phyloP scores from a whole-genome alignment of 2,113 vertebrate genomes.

The Phyllostomus hastatus region DNA sequence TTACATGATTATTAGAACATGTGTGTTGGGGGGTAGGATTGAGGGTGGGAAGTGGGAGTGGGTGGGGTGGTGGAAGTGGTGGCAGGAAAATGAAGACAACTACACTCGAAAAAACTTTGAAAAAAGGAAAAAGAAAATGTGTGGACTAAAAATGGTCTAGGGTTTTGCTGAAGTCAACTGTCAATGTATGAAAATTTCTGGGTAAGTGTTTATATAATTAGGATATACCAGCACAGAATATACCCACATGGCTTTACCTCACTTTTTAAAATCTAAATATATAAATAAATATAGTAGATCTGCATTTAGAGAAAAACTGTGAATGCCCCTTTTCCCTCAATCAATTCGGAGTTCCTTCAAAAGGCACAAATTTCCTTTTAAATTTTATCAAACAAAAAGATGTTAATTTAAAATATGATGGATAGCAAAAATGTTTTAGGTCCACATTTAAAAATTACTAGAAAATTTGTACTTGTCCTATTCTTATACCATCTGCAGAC shows the following conservation, averaged over 20 bases:
- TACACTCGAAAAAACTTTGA: too few relatives aligned
- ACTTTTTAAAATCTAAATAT: slow-evolving; percentile 31
- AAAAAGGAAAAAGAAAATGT: slow-evolving; percentile 3
- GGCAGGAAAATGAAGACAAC: too few relatives aligned
- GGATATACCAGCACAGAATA: background rate
- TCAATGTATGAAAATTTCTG: slow-evolving; percentile 33
- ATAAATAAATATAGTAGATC: slow-evolving; percentile 26
- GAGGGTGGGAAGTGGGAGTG: too few relatives aligned
- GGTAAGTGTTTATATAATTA: slow-evolving; percentile 16
- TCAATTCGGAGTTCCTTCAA: slow-evolving; percentile 76
- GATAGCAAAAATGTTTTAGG: background rate
- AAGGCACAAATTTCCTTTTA: slow-evolving; percentile 75
- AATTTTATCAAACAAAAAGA: slow-evolving; percentile 77
- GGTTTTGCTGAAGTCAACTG: background rate
- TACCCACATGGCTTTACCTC: background rate
- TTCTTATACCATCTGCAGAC: slow-evolving; percentile 29
- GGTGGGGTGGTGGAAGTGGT: too few relatives aligned
- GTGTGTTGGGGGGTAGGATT: background rate
- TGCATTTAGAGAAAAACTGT: slow-evolving; percentile 12
- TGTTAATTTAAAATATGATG: slow-evolving; percentile 33
- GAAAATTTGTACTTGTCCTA: slow-evolving; percentile 44
- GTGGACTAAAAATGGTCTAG: background rate
- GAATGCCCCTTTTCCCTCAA: slow-evolving; percentile 39
- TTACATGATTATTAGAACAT: slow-evolving; percentile 21
- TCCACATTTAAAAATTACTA: slow-evolving; percentile 48